phyloP scores from a whole-genome alignment of 2,888 invertebrate species.

The Resseliella maxima region DNA sequence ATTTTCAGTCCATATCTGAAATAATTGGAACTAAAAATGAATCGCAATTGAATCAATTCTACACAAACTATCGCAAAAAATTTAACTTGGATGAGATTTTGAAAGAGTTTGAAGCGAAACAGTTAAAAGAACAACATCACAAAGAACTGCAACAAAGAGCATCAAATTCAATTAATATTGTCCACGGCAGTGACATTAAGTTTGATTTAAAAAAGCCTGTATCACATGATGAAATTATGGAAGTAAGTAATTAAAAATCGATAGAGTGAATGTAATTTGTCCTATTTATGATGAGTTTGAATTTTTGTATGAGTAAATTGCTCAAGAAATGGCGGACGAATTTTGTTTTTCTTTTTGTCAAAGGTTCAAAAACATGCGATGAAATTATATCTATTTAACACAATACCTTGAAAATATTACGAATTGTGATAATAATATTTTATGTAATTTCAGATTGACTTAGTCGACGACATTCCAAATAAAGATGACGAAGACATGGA shows the following conservation, averaged over 20 bases:
- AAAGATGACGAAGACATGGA: conserved; percentile 55
- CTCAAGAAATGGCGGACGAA: no score
- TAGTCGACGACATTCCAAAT: conserved; percentile 51
- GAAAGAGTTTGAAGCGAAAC: conserved; percentile 81
- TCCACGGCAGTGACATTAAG: neutral
- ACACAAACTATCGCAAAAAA: conserved; percentile 88
- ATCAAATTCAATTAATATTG: neutral
- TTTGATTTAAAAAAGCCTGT: neutral
- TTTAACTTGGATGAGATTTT: conserved; percentile 89
- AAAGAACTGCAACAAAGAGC: neutral
- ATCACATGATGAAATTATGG: conserved; percentile 38
- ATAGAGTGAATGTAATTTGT: neutral
- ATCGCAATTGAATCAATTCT: conserved; percentile 91
- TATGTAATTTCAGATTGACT: conserved; percentile 45
- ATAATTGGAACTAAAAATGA: conserved; percentile 95
- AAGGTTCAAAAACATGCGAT: no score
- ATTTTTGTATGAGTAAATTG: neutral
- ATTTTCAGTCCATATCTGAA: conserved; percentile 93
- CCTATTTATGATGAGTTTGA: neutral
- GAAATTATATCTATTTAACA: no score
- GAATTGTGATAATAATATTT: neutral
- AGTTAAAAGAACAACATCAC: neutral
- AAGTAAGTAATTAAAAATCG: conserved; percentile 31
- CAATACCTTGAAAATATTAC: no score
- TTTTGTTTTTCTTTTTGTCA: no score